Percentiles rank a stretch among this genome's conserved stretches.
phyloP scores from a whole-genome alignment of 2,113 vertebrate species.

The Zosterops borbonicus region DNA sequence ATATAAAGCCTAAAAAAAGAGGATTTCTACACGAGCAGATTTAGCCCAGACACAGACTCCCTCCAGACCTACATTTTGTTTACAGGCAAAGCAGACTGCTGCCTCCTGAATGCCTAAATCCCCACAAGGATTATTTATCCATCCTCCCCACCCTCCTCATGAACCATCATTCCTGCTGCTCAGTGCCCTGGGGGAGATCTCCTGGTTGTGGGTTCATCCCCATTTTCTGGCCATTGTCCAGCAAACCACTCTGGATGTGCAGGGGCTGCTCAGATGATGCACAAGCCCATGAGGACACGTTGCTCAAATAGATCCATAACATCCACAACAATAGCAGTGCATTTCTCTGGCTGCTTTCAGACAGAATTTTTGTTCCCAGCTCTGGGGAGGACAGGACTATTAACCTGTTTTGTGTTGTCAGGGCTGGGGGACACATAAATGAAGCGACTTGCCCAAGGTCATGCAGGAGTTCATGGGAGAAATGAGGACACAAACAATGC shows the following conservation, averaged over 20 bases:
- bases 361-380: neutral
- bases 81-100: slow-evolving; percentile 23
- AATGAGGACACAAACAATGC: neutral
- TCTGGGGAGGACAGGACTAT: neutral
- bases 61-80: slow-evolving; percentile 56
- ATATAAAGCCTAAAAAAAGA: slow-evolving; percentile 60
- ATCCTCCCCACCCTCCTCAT: neutral
- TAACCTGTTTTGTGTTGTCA: neutral
- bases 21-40: slow-evolving; percentile 60
- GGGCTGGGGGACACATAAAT: neutral
- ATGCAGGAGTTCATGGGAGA: neutral
- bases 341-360: neutral
- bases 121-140: neutral
- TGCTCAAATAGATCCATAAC: neutral
- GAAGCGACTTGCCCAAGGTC: neutral
- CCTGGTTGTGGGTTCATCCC: neutral
- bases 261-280: neutral
- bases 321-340: neutral
- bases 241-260: neutral
- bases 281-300: neutral
- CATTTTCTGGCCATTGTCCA: slow-evolving; percentile 15
- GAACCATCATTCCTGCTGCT: neutral
- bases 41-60: slow-evolving; percentile 26
- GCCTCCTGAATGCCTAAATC: slow-evolving; percentile 17
- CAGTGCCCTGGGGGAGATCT: neutral